These are phyloP conservation scores for Borostomias antarcticus DNA, from an alignment of 2,797 vertebrate genomes.

Conservation along the genomic window DNA sequence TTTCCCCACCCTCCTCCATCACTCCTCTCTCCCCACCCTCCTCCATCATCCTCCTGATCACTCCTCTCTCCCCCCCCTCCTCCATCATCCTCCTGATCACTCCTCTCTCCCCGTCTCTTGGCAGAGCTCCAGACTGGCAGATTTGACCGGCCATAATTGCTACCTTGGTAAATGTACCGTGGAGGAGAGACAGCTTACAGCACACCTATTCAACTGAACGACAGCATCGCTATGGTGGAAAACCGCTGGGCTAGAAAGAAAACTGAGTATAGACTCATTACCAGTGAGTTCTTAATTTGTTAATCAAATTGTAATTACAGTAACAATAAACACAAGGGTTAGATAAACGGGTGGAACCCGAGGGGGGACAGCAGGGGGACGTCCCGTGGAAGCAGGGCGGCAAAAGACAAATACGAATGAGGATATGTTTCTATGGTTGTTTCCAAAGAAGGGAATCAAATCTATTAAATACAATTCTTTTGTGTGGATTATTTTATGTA, in stretches of 20 bases:
- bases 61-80: background rate
- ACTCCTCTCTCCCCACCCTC: background rate
- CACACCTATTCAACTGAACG: background rate
- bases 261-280: slow-evolving; percentile 14
- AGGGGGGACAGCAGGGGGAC: too few species aligned
- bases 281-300: slow-evolving; percentile 27
- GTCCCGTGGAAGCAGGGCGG: too few species aligned
- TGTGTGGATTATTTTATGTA: too few species aligned
- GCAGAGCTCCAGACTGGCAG: slow-evolving; percentile 13
- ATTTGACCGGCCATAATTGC: slow-evolving; percentile 25
- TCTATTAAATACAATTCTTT: too few species aligned
- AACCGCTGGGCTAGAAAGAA: too few species aligned
- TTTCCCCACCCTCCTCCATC: background rate
- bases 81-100: slow-evolving; percentile 10
- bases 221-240: slow-evolving; percentile 13
- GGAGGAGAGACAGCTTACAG: slow-evolving; percentile 25
- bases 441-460: too few species aligned
- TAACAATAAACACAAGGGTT: slow-evolving; percentile 35
- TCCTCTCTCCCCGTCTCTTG: slow-evolving; percentile 13
- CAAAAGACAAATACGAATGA: too few species aligned
- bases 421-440: too few species aligned
- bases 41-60: too few species aligned
- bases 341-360: too few species aligned
- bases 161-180: slow-evolving; percentile 36
- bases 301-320: slow-evolving; percentile 42